A percentile compares a stretch with the other conserved stretches of the same genome.
Conservation (phyloP, 2,113 vertebrate species). For the Perognathus longimembris region DNA sequence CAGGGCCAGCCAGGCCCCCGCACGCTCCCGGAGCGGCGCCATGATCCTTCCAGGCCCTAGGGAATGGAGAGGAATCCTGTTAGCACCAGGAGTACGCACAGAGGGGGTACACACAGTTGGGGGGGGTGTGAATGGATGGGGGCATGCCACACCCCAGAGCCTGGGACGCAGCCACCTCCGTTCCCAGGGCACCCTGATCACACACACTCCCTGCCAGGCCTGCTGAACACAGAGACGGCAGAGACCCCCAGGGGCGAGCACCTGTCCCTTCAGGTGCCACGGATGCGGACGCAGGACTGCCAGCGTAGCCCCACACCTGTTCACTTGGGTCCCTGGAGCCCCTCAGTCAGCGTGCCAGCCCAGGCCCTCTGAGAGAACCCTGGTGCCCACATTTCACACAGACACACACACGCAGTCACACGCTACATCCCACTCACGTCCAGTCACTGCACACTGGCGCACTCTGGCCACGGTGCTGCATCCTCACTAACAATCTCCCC, state of each 20-base stretch:
- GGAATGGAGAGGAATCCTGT: constrained; percentile 31
- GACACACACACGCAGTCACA: neutral
- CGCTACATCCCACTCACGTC: no score
- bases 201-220: neutral
- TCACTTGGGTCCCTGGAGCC: neutral
- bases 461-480: no score
- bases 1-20: constrained; percentile 81
- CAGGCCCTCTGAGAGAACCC: neutral
- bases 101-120: no score
- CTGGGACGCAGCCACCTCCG: neutral
- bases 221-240: no score
- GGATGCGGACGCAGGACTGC: accelerated
- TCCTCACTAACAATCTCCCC: neutral
- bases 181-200: neutral
- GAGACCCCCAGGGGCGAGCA: neutral
- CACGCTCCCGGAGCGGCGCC: constrained; percentile 68
- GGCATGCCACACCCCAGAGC: no score
- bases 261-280: accelerated
- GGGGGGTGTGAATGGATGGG: no score
- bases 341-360: neutral
- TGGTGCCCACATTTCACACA: neutral
- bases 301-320: no score
- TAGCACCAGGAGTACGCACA: neutral
- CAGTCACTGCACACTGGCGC: no score
- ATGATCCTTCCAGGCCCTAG: constrained; percentile 85